A percentile compares a stretch with the other conserved stretches of the same genome.
phyloP scores from a whole-genome alignment of 2,888 invertebrate genomes.

The Cosmorhoe ocellata region DNA sequence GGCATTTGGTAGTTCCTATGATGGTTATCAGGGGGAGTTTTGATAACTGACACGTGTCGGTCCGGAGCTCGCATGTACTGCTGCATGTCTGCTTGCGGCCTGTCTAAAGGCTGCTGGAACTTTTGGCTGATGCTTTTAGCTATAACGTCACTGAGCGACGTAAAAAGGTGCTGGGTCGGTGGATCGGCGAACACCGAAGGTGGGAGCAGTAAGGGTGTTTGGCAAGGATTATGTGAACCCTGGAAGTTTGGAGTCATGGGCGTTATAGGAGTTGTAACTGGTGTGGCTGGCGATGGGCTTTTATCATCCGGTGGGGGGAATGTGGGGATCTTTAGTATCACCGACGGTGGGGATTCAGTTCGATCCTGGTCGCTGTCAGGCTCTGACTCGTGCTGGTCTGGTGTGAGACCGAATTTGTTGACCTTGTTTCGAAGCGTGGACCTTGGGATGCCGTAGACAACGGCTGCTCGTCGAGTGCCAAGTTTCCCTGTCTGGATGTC shows the following conservation, averaged over 20 bases:
- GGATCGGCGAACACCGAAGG: slow-evolving; percentile 77
- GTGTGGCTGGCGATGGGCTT: slow-evolving; percentile 69
- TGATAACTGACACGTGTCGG: slow-evolving; percentile 78
- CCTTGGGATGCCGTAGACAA: slow-evolving; percentile 97
- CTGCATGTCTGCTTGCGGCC: slow-evolving; percentile 67
- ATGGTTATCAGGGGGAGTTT: slow-evolving; percentile 83
- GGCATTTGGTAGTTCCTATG: slow-evolving; percentile 81
- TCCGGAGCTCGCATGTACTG: slow-evolving; percentile 75
- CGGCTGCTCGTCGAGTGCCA: slow-evolving; percentile 96
- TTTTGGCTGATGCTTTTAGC: slow-evolving; percentile 96
- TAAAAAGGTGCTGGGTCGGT: slow-evolving; percentile 83
- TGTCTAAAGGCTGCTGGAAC: slow-evolving; percentile 84
- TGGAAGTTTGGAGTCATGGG: slow-evolving; percentile 71
- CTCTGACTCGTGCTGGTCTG: slow-evolving; percentile 87
- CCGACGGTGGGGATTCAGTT: slow-evolving; percentile 84
- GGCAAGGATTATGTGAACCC: slow-evolving; percentile 53
- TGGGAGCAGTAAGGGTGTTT: slow-evolving; percentile 62
- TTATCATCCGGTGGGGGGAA: slow-evolving; percentile 86
- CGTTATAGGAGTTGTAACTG: slow-evolving; percentile 73
- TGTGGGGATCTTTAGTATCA: slow-evolving; percentile 97
- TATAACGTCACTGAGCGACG: slow-evolving; percentile 91
- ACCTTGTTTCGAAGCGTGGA: slow-evolving; percentile 98
- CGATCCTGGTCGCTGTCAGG: slow-evolving; percentile 69
- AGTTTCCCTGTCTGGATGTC: slow-evolving; percentile 97
- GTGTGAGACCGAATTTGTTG: slow-evolving; percentile 87